Percentiles rank a stretch among this genome's conserved stretches.
Evolutionary conservation across 2,888 invertebrate genomes (phyloP).

Genomic region (Catonia carolina): DNA sequence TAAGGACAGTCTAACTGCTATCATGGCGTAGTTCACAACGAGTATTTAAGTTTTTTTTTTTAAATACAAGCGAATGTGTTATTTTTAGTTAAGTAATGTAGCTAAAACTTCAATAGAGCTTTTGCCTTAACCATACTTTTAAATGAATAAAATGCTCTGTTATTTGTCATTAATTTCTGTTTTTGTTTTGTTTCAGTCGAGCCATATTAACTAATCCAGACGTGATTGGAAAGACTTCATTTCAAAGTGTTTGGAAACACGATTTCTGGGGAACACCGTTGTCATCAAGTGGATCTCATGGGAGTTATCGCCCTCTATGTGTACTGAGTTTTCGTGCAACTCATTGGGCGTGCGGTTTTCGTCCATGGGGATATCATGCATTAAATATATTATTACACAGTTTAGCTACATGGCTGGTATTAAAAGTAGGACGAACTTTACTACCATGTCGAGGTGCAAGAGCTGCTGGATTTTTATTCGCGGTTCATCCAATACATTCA

Average conservation of each 20-base stretch:
- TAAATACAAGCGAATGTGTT: too few species aligned
- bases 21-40: too few species aligned
- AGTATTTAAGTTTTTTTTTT: too few species aligned
- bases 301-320: constrained; percentile 91
- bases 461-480: constrained; percentile 62
- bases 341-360: constrained; percentile 66
- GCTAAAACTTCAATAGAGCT: too few species aligned
- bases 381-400: constrained; percentile 82
- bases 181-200: constrained; percentile 60
- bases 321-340: constrained; percentile 83
- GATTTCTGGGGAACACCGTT: constrained; percentile 99
- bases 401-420: constrained; percentile 63
- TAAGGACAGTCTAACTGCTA: too few species aligned
- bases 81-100: too few species aligned
- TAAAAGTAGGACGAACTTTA: constrained; percentile 24
- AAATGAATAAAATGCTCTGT: too few species aligned
- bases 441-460: constrained; percentile 34
- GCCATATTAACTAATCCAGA: constrained; percentile 94
- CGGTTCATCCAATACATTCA: constrained; percentile 92
- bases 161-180: too few species aligned
- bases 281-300: constrained; percentile 88
- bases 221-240: constrained; percentile 52
- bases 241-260: constrained; percentile 75
- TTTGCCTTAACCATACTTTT: too few species aligned
- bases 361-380: constrained; percentile 80